These are phyloP conservation scores for Tor tambroides DNA, from an alignment of 2,113 vertebrate genomes.

Conservation along the genomic window DNA sequence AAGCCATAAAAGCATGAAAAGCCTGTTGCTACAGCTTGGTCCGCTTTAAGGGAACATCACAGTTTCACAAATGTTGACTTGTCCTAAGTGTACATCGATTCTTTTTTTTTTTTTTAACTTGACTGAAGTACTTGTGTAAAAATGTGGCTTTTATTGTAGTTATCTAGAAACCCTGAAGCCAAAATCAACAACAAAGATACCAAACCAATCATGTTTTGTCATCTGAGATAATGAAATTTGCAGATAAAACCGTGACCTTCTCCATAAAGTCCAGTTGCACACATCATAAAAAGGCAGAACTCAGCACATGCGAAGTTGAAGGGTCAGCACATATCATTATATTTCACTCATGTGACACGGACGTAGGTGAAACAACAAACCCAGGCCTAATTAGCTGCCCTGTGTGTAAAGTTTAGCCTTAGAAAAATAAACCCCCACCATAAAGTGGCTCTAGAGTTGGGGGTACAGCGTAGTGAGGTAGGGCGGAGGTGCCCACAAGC, in stretches of 20 bases:
- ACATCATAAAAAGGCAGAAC: slow-evolving; percentile 8
- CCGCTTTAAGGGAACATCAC: slow-evolving; percentile 38
- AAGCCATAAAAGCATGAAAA: slow-evolving; percentile 40
- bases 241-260: neutral
- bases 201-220: neutral
- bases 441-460: slow-evolving; percentile 30
- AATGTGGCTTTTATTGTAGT: neutral
- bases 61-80: slow-evolving; percentile 40
- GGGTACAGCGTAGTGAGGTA: slow-evolving; percentile 1
- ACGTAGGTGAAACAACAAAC: slow-evolving; percentile 56
- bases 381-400: slow-evolving; percentile 54
- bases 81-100: slow-evolving; percentile 7
- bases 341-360: slow-evolving; percentile 50
- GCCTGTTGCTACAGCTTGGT: slow-evolving; percentile 38
- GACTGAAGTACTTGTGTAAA: neutral
- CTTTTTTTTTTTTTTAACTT: neutral
- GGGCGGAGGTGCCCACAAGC: slow-evolving; percentile 16
- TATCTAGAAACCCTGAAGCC: neutral
- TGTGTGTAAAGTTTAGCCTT: slow-evolving; percentile 46
- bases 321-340: slow-evolving; percentile 45
- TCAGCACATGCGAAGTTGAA: slow-evolving; percentile 34
- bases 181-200: slow-evolving; percentile 10
- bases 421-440: slow-evolving; percentile 56
- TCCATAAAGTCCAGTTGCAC: neutral
- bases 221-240: neutral